These are phyloP conservation scores for Ctenochaetus hawaiiensis DNA, from an alignment of 2,797 vertebrate species.

Conservation along the genomic window DNA sequence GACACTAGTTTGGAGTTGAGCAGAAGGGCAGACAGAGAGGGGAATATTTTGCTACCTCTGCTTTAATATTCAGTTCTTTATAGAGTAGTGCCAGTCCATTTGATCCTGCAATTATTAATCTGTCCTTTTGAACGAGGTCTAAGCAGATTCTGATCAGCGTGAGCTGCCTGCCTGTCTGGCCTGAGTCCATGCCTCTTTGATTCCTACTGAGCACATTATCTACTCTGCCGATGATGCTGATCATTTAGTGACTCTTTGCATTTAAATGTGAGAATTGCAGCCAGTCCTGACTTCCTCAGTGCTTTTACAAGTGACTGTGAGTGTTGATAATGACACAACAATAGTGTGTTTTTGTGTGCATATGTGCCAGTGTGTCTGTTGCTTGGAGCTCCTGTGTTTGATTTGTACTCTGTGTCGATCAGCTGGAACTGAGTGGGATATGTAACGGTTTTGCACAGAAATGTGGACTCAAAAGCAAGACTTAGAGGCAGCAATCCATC, in stretches of 20 bases:
- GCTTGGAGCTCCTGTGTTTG: neutral
- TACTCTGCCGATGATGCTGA: slow-evolving; percentile 29
- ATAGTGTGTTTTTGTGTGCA: neutral
- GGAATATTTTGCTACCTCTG: slow-evolving; percentile 28
- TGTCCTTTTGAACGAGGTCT: slow-evolving; percentile 40
- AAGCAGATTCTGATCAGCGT: slow-evolving; percentile 58
- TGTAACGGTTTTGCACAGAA: neutral
- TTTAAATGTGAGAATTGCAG: slow-evolving; percentile 52
- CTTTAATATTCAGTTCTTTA: slow-evolving; percentile 51
- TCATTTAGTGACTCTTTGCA: slow-evolving; percentile 41
- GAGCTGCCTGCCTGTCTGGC: slow-evolving; percentile 53
- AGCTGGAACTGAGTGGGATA: neutral
- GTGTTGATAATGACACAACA: slow-evolving; percentile 14
- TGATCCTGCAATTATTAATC: slow-evolving; percentile 66
- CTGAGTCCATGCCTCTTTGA: slow-evolving; percentile 50
- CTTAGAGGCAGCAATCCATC: neutral
- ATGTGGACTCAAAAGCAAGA: neutral
- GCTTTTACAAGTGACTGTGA: slow-evolving; percentile 30
- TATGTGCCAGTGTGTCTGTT: slow-evolving; percentile 1
- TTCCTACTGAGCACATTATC: slow-evolving; percentile 59
- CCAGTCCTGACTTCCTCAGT: slow-evolving; percentile 4
- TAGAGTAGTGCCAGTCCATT: slow-evolving; percentile 55
- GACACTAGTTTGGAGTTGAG: slow-evolving; percentile 29
- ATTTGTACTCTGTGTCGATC: slow-evolving; percentile 8
- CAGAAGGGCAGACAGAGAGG: slow-evolving; percentile 33